phyloP scores from a whole-genome alignment of 2,888 invertebrate species.

The Melolontha melolontha region DNA sequence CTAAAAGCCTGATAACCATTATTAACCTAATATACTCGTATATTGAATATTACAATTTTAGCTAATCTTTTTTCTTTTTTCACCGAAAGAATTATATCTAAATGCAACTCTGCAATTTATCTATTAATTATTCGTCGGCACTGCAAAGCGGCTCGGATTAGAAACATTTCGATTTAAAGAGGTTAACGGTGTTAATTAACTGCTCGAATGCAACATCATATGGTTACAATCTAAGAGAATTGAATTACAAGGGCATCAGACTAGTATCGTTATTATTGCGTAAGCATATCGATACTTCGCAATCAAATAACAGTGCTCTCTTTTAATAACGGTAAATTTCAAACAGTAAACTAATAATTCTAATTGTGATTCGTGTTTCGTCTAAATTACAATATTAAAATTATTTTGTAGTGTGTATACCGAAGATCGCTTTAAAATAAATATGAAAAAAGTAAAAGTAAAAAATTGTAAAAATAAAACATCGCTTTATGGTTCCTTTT shows the following conservation, averaged over 20 bases:
- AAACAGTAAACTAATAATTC: background rate
- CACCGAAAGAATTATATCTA: no score
- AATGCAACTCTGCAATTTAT: constrained; percentile 1
- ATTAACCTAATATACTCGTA: no score
- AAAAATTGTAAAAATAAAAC: no score
- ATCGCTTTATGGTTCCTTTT: no score
- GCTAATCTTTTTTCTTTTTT: no score
- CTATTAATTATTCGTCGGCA: constrained; percentile 18
- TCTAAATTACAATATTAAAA: no score
- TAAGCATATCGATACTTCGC: constrained; percentile 23
- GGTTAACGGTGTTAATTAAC: constrained; percentile 37
- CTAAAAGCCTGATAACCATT: no score
- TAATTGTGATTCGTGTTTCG: no score
- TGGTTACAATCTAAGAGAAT: constrained; percentile 33
- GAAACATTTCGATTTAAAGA: constrained; percentile 28
- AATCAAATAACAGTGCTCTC: constrained; percentile 1
- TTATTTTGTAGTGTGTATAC: no score
- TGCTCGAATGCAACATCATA: constrained; percentile 26
- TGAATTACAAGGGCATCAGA: constrained; percentile 31
- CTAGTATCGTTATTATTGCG: constrained; percentile 5
- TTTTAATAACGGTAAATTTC: background rate
- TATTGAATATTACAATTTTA: no score
- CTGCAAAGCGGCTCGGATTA: constrained; percentile 16
- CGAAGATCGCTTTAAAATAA: no score
- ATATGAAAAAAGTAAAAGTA: no score